Base-by-base conservation (phyloP, 2,888 invertebrate species). In the Spialia ferax region DNA sequence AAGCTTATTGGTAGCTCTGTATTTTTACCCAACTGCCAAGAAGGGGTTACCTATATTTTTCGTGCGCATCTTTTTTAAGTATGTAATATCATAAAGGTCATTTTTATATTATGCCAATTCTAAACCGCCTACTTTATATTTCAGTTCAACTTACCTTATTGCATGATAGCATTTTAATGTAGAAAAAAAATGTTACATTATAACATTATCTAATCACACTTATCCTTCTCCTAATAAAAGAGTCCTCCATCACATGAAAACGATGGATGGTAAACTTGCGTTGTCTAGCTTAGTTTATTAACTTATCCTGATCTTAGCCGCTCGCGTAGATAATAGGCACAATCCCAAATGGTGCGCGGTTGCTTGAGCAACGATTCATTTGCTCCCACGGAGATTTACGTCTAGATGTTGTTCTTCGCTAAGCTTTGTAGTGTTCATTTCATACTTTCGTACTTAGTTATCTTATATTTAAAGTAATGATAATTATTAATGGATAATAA, bases 321-420 rank as follows among this genome's bases (percentile, higher is more conserved):
- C 73, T 82, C 78, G 75, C 79, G 77, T 80, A n/a, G n/a, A n/a
- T n/a, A 80, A 73, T 79, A 83, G 89, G 89, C 89, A 89, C 75
- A 70, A 78, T 77, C 86, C 89, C 89, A 89, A 85, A 84, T 89
- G 89, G 89, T 89, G 85, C 82, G 79, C 79, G 74, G 77, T 75
- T 77, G 77, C 76, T 79, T 80, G 80, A 84, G 70, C 83, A 79
- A 83, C 86, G 84, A 87, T 89, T 87, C 88, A 86, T 87, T 86
- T 84, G 76, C 77, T 79, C 79, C 79, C 75, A 70, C 75, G 69
- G 77, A 81, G 81, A 86, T 86, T 86, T 87, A 84, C 83, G 74
- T 74, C 62, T 77, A 79, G 79, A 81, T 82, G 15, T 54, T 29
- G 50, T 22, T 50, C 50, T 50, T 50, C 45, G 45, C 45, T 45